These are phyloP conservation scores for Leptopilina drosophilae DNA, from an alignment of 2,888 invertebrate species.

Conservation along the genomic window DNA sequence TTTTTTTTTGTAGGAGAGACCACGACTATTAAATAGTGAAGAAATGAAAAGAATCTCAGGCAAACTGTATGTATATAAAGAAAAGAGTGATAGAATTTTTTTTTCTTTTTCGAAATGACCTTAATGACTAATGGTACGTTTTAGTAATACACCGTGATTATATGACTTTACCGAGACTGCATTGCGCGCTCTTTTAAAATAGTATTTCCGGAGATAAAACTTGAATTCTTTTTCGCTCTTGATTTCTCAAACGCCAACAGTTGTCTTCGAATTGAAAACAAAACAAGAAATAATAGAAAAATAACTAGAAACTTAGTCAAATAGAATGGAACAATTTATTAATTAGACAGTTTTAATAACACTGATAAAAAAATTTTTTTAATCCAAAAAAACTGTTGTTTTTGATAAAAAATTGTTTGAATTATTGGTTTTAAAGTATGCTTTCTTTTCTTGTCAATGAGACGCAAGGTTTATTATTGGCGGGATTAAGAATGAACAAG, in stretches of 20 bases:
- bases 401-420: no score
- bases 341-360: no score
- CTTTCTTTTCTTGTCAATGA: slow-evolving; percentile 1
- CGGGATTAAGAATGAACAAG: slow-evolving; percentile 44
- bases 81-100: not conserved
- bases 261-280: not conserved
- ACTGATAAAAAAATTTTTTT: no score
- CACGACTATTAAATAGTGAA: not conserved
- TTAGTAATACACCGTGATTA: slow-evolving; percentile 29
- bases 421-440: no score
- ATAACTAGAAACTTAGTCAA: no score
- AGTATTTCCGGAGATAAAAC: slow-evolving; percentile 33
- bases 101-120: not conserved
- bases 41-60: slow-evolving; percentile 12
- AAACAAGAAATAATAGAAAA: not conserved
- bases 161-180: slow-evolving; percentile 29
- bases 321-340: no score
- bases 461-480: slow-evolving; percentile 42
- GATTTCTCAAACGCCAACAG: slow-evolving; percentile 24
- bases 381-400: no score
- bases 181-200: slow-evolving; percentile 3
- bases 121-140: slow-evolving; percentile 27
- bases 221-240: not conserved
- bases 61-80: not conserved
- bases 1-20: not conserved